Evolutionary conservation across 2,113 vertebrate species (phyloP), one percentile per base, ranked within the genome.

Genomic region (Daubentonia madagascariensis): DNA sequence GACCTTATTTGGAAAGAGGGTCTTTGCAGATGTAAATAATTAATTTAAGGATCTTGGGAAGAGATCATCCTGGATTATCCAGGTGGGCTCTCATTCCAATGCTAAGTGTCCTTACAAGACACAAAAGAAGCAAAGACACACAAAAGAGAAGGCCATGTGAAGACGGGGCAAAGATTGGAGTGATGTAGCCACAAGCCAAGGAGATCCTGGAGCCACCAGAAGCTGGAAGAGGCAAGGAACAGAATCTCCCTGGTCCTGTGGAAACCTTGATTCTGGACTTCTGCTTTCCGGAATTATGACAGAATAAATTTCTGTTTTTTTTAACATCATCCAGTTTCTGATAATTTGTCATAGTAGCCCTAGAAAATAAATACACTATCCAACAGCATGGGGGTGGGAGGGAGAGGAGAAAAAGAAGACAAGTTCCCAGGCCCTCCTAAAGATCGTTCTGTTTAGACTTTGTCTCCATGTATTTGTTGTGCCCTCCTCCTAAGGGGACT

Each of bases 191-290:
- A 14, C 6, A 79, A 10, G 9, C 14, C 43, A 6, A 30, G 43
- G n/a, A 28, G 54, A 2, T 4, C 32, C 11, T 52, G 22, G 43
- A 68, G 16, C 2, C 9, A 13, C 20, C 13, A 25, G 63, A 54
- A 6, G 0, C 40, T 63, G 6, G 1, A 61, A 43, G 8, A 52
- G 23, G 2, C 7, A 32, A 57, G 32, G 12, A 54, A 18, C 3
- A 70, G 20, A 68, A 37, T 75, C 12, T 88, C 4, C 22, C 22
- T 25, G 37, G 1, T 12, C 8, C 1, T 78, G 3, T 1, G 1
- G 2, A 43, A 1, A n/a, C 3, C 54, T 48, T 78, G 40, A 90
- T 22, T 78, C 48, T 17, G 32, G 63, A 28, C 8, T 87, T 79
- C 1, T 63, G 6, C 20, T 9, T 4, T 91, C 52, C 37, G 63